A percentile compares a stretch with the other conserved stretches of the same genome.
phyloP scores from a whole-genome alignment of 2,888 invertebrate species.

The Xiphydria camelus region DNA sequence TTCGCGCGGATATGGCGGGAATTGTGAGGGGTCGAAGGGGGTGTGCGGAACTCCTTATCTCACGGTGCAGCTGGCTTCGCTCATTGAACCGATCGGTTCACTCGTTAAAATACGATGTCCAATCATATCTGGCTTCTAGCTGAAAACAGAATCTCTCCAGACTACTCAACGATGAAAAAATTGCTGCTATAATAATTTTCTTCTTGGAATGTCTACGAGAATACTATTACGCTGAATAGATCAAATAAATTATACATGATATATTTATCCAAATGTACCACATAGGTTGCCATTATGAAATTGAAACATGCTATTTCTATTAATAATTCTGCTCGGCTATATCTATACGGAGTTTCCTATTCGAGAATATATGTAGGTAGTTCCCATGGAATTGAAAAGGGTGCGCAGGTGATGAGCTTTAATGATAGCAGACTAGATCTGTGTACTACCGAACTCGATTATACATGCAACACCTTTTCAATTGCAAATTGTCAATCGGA shows the following conservation, averaged over 20 bases:
- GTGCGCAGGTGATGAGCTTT: background rate
- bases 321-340: too few relatives aligned
- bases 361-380: too few relatives aligned
- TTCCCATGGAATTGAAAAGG: conserved; percentile 35
- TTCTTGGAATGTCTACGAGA: too few relatives aligned
- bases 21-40: background rate
- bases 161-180: too few relatives aligned
- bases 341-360: too few relatives aligned
- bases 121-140: background rate
- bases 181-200: too few relatives aligned
- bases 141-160: too few relatives aligned
- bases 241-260: too few relatives aligned
- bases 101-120: background rate
- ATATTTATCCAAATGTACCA: too few relatives aligned
- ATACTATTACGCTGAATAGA: too few relatives aligned
- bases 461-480: conserved; percentile 29
- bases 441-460: conserved; percentile 29
- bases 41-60: conserved; percentile 36
- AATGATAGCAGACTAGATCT: background rate
- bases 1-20: background rate
- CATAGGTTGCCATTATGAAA: too few relatives aligned
- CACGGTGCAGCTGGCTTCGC: conserved; percentile 39
- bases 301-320: too few relatives aligned
- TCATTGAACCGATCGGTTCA: conserved; percentile 34
- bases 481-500: conserved; percentile 48